Percentiles rank a stretch among this genome's conserved stretches.
Conservation (phyloP, 1,140 invertebrate genomes). For the Scaptomyza montana region DNA sequence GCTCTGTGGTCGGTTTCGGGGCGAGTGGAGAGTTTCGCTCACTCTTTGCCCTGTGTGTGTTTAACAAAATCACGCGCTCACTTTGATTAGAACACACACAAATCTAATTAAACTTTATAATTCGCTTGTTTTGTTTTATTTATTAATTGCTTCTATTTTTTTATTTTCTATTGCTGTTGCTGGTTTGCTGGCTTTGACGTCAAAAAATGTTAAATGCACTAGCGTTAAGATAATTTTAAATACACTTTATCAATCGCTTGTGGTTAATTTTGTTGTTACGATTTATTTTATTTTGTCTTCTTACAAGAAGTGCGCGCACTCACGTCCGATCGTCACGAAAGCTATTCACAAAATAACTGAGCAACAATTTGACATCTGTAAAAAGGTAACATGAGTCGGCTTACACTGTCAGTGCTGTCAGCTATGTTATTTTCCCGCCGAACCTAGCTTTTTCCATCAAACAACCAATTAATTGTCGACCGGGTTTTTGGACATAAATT, state of each 20-base stretch:
- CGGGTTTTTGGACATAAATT: no score
- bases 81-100: conserved; percentile 48
- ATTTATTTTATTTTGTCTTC: conserved; percentile 27
- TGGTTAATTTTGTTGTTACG: conserved; percentile 30
- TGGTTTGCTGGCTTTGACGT: conserved; percentile 41
- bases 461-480: background rate
- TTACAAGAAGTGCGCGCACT: conserved; percentile 29
- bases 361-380: conserved; percentile 1
- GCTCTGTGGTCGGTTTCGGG: conserved; percentile 1
- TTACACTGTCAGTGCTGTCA: conserved; percentile 16
- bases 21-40: conserved; percentile 21
- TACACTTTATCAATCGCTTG: conserved; percentile 36
- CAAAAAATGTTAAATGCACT: conserved; percentile 43
- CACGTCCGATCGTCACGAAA: conserved; percentile 47
- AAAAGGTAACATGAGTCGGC: conserved; percentile 13
- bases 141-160: conserved; percentile 1
- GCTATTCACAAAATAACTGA: conserved; percentile 40
- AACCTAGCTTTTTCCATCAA: background rate
- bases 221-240: conserved; percentile 37
- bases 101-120: conserved; percentile 40
- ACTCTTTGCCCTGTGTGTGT: conserved; percentile 33
- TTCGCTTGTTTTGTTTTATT: conserved; percentile 8
- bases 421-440: conserved; percentile 8
- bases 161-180: background rate
- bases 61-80: conserved; percentile 62